Evolutionary conservation across 2,113 vertebrate genomes (phyloP).

Genomic region (Cheirogaleus medius): DNA sequence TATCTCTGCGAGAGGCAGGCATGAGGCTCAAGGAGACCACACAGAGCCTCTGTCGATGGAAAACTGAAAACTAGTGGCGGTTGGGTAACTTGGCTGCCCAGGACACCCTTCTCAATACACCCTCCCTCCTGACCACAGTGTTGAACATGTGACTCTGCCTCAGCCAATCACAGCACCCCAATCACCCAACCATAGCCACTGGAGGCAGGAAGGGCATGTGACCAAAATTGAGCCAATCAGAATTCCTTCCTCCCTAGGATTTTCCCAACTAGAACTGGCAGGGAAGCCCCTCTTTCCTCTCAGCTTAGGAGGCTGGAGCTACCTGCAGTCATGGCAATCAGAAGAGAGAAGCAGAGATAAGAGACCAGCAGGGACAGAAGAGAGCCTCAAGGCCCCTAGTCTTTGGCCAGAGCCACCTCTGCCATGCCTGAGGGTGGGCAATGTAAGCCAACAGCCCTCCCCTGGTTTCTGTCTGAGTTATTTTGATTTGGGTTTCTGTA

Average conservation of each 20-base stretch:
- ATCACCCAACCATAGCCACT: background rate
- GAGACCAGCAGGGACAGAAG: background rate
- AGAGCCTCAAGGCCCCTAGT: background rate
- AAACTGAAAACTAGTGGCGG: background rate
- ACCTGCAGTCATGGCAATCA: no score
- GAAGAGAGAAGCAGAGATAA: background rate
- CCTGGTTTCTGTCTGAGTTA: background rate
- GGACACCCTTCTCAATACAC: background rate
- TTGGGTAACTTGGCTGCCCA: background rate
- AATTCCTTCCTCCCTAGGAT: background rate
- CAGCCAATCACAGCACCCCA: background rate
- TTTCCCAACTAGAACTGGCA: background rate
- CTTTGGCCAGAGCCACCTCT: background rate
- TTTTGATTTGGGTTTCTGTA: background rate
- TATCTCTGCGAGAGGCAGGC: background rate
- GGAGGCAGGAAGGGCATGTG: background rate
- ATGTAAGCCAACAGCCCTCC: background rate
- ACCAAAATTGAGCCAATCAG: constrained; percentile 13
- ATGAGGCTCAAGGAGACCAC: background rate
- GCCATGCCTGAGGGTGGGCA: background rate
- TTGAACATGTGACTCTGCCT: background rate
- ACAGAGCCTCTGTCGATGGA: background rate
- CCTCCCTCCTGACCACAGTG: background rate
- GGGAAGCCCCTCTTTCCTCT: background rate
- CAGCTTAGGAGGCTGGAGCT: background rate